phyloP scores from a whole-genome alignment of 1,140 invertebrate species.

The Caenorhabditis brenneri region DNA sequence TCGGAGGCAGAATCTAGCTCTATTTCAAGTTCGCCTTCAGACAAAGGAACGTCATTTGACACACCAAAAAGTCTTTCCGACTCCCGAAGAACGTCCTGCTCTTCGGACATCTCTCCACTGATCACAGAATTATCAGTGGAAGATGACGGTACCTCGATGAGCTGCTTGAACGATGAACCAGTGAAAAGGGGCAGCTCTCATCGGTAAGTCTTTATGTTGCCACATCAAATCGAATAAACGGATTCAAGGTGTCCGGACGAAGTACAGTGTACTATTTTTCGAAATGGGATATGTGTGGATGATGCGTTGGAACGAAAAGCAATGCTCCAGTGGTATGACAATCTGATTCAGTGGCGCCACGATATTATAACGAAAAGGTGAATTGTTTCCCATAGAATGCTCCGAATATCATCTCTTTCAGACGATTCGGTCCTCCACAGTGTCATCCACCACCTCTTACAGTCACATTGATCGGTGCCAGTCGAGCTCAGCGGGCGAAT shows the following conservation, averaged over 20 bases:
- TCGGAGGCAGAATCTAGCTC: not conserved
- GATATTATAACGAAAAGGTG: not conserved
- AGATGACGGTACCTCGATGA: not conserved
- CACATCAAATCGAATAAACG: not conserved
- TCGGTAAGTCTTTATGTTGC: no score
- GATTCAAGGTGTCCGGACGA: conserved; percentile 5
- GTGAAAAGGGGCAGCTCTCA: no score
- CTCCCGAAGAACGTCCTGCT: not conserved
- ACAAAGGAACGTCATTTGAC: not conserved
- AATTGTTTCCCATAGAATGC: not conserved
- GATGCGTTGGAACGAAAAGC: not conserved
- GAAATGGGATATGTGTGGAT: not conserved
- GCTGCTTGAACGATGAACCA: not conserved
- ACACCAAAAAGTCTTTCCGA: conserved; percentile 4
- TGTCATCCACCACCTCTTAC: conserved; percentile 1
- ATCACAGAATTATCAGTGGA: no score
- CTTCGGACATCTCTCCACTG: not conserved
- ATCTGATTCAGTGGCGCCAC: not conserved
- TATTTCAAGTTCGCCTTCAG: not conserved
- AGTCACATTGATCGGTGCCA: not conserved
- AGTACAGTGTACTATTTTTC: not conserved
- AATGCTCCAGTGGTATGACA: not conserved
- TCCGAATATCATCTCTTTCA: not conserved
- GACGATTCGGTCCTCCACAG: conserved; percentile 11
- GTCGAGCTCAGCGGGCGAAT: not conserved